Base-by-base conservation (phyloP, 64 coral and sea anemone genomes). In the Catalaphyllia jardinei region DNA sequence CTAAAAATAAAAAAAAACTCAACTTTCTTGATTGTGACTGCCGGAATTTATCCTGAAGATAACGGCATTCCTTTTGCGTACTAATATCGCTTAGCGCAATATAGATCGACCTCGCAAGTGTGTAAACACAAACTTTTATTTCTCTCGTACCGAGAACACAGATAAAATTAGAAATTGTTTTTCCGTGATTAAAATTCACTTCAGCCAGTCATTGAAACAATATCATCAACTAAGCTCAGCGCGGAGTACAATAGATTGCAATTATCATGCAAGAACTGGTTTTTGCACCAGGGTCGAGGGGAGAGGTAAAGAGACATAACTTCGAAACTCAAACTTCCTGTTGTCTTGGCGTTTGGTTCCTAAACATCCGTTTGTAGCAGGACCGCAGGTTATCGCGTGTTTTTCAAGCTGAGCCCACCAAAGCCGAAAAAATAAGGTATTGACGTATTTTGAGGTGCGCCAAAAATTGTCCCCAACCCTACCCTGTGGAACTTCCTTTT, bases 101-200 rank as follows among this genome's bases (percentile, higher is more conserved):
- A 39, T 31, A 11, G 60, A 12, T n/a, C 17, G 16, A 11, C 33
- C 10, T 24, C 39, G 12, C 35, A 71, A 69, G 20, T 39, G 79
- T 51, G 12, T 51, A 85, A 85, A 71, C 63, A 85, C 69, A 7
- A 18, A 31, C 63, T 71, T 85, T 71, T 15, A 50, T 19, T 71
- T 85, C 63, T 46, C 20, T 38, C 62, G n/a, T 64, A 28, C 20
- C 31, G 38, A 85, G 63, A 46, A 35, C 60, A 57, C 16, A 65
- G 35, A 22, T 65, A 67, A 65, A 69, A 85, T 85, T 38, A 25
- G 61, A 85, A 71, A 51, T 65, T 85, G 30, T 50, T 38, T 71
- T 51, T 71, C 22, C 63, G 81, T 71, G 62, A 85, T 85, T 51
- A 71, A 67, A 71, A 69, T 85, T 51, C 31, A 42, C 79, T 83